Percentiles rank a stretch among this genome's conserved stretches.
Conservation (phyloP, 2,113 vertebrate genomes). For the Strix aluco region DNA sequence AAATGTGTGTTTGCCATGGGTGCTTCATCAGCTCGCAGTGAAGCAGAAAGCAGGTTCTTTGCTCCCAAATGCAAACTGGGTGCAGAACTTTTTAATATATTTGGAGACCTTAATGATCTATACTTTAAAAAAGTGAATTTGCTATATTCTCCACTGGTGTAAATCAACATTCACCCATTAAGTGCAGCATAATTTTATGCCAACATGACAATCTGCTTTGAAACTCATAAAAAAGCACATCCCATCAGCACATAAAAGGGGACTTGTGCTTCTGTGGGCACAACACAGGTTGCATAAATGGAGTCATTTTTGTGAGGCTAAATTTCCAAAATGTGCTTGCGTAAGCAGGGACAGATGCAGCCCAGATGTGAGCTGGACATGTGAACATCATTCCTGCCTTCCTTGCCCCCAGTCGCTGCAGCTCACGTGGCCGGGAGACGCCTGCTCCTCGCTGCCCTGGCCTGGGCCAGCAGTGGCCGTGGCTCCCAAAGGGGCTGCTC, state of each 20-base stretch:
- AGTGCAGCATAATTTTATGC: background rate
- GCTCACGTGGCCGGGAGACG: accelerated
- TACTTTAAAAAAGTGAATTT: background rate
- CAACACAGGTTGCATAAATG: background rate
- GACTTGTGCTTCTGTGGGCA: background rate
- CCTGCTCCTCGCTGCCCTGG: background rate
- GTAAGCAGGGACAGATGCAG: background rate
- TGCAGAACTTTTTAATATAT: background rate
- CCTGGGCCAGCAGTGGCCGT: background rate
- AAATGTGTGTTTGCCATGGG: background rate
- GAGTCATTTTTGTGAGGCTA: background rate
- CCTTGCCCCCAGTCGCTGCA: accelerated
- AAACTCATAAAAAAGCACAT: background rate
- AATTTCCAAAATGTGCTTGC: background rate
- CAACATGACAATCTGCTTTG: background rate
- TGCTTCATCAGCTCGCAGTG: background rate
- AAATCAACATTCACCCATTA: background rate
- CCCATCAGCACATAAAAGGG: background rate
- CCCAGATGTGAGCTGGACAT: background rate
- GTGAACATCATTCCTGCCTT: background rate
- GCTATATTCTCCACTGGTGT: background rate
- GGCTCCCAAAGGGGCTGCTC: background rate
- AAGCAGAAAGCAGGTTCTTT: background rate
- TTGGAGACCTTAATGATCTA: background rate
- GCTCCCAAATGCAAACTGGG: background rate